Evolutionary conservation across 2,113 vertebrate genomes (phyloP), one percentile per base, ranked within the genome.

Genomic region (Hemibagrus wyckioides): DNA sequence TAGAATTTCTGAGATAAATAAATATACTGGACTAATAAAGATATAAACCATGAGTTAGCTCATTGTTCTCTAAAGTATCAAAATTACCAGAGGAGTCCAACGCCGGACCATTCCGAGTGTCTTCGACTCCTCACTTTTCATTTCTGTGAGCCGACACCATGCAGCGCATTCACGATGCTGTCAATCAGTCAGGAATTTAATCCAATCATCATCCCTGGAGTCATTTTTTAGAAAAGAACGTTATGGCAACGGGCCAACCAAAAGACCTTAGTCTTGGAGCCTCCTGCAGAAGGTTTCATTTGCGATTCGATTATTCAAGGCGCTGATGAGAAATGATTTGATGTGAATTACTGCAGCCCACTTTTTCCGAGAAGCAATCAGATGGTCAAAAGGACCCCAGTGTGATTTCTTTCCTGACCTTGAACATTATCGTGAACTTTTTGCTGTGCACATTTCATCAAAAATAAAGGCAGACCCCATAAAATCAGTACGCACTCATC

Each of bases 21-120:
- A 81, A 81, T 59, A 91, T 36, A 90, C 25, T 88, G 91, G 82
- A 88, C 90, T 92, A 91, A 88, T 73, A 87, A 90, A 87, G 79
- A 80, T 86, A 83, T 87, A 89, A 88, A 92, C 85, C 80, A 61
- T 88, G 75, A 90, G 25, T 84, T 89, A 85, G 88, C 80, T 87
- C 33, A 83, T 73, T 44, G 56, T 85, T 85, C 6, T 81, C 65
- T 73, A 90, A 85, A 81, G 65, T 92, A 92, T 91, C 87, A 93
- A 91, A 93, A 90, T 90, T 41, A 86, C 33, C 85, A 87, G 77
- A 87, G 71, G 83, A 89, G 59, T 65, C 82, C 33, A 54, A 50
- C 52, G 6, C 28, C 7, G 57, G 63, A 52, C 48, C 19, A 0
- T 67, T 84, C 63, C 28, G 11, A 17, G 67, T 48, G 25, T 41